Evolutionary conservation across 2,797 vertebrate species (phyloP), one percentile per base, ranked within the genome.

Genomic region (Crenuchus spilurus): DNA sequence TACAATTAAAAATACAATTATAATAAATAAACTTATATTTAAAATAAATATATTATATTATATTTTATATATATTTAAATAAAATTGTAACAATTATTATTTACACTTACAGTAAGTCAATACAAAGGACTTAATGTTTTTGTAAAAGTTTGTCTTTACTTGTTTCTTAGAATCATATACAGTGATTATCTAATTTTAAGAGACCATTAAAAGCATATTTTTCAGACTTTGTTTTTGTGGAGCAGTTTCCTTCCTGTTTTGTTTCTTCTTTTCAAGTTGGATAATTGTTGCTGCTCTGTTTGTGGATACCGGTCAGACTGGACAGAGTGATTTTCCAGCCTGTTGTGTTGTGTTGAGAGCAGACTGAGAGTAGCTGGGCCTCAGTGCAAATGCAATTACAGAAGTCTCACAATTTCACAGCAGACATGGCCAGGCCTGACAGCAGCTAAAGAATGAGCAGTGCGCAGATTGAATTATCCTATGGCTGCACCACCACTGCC

Each of bases 311-410:
- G 26, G 75, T 78, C 77, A 83, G 84, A 83, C 75, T 79, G 81
- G 58, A 67, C 18, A 60, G 72, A 73, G 69, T 85, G 78, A 86
- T 85, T 86, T 90, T 89, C 83, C 86, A 51, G 63, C 39, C 61
- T 73, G 42, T 54, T 33, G 52, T 57, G 22, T 35, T 51, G 22
- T 57, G 44, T 22, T 41, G 31, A 57, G 82, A 85, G 84, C 85
- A 90, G 86, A 89, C 78, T 84, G 85, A 89, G 88, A 90, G 87
- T 90, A 49, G 83, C 84, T 63, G 74, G 81, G 30, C 16, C 60
- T 83, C 69, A 49, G 69, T 20, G 49, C 61, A 91, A 93, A 92
- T 91, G 86, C 89, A 90, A 92, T 92, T 92, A 92, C 87, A 82
- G 87, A 84, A 87, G 80, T 74, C 86, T 90, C 85, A 89, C 91